A percentile compares a stretch with the other conserved stretches of the same genome.
phyloP scores from a whole-genome alignment of 1,140 invertebrate species.

The Sarcophaga bullata region DNA sequence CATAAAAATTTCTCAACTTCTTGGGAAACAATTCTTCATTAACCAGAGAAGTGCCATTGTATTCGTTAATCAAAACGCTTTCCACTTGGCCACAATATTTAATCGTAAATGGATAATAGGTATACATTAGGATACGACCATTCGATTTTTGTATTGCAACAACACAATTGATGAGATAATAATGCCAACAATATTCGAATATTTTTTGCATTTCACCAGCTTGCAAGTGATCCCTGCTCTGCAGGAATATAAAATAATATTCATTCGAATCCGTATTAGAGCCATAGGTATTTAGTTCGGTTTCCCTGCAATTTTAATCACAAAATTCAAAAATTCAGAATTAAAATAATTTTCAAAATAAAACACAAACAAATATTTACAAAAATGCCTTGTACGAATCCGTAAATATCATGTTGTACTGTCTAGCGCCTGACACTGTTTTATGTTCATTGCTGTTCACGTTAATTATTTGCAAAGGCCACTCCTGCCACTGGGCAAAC shows the following conservation, averaged over 20 bases:
- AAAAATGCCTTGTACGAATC: not conserved
- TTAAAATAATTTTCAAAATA: not conserved
- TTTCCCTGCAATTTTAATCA: not conserved
- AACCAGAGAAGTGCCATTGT: slow-evolving; percentile 34
- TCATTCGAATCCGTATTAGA: not conserved
- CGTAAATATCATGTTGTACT: slow-evolving; percentile 4
- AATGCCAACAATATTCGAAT: slow-evolving; percentile 47
- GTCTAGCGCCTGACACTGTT: not conserved
- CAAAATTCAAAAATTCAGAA: not conserved
- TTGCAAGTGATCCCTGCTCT: not conserved
- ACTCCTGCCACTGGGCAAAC: slow-evolving; percentile 53
- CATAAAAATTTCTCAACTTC: slow-evolving; percentile 54
- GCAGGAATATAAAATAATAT: slow-evolving; percentile 28
- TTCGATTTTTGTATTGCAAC: not conserved
- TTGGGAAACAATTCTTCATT: slow-evolving; percentile 51
- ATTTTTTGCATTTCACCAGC: slow-evolving; percentile 39
- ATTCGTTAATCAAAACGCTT: not conserved
- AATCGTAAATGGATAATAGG: slow-evolving; percentile 10
- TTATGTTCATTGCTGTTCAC: slow-evolving; percentile 44
- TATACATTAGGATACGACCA: not conserved
- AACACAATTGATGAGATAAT: slow-evolving; percentile 45
- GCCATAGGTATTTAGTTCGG: not conserved
- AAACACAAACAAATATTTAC: not conserved
- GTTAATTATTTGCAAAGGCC: slow-evolving; percentile 54
- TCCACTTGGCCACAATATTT: not conserved